phyloP scores from a whole-genome alignment of 1,140 invertebrate species.

The Pseudomyrmex dendroicus region DNA sequence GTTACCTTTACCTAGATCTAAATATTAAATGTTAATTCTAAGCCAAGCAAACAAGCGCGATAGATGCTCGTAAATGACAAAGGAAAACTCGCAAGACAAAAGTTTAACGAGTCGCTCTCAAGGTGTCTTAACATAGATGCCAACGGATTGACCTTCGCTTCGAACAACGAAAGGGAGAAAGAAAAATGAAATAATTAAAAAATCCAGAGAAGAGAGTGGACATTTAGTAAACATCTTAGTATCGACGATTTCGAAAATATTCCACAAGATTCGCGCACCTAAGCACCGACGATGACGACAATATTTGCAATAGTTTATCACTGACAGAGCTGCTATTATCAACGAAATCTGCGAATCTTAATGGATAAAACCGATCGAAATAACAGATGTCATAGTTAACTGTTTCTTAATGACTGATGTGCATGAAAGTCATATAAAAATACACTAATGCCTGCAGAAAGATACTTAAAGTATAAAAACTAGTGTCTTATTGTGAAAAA shows the following conservation, averaged over 20 bases:
- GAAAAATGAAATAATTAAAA: conserved; percentile 25
- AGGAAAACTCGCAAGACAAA: background rate
- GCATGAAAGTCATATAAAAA: background rate
- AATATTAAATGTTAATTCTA: too few relatives aligned
- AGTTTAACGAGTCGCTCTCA: conserved; percentile 2
- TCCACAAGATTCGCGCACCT: background rate
- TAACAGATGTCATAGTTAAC: conserved; percentile 20
- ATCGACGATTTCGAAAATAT: conserved; percentile 34
- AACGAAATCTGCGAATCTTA: conserved; percentile 3
- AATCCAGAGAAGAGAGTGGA: conserved; percentile 21
- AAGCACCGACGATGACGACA: background rate
- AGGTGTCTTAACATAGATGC: conserved; percentile 2
- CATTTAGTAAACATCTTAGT: background rate
- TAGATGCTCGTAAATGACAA: background rate
- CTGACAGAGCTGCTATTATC: conserved; percentile 3
- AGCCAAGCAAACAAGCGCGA: too few relatives aligned
- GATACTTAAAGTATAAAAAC: background rate
- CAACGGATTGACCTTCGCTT: conserved; percentile 47
- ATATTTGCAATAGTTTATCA: background rate
- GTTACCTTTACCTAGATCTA: too few relatives aligned
- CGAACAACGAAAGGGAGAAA: background rate
- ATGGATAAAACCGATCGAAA: background rate
- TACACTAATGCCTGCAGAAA: background rate
- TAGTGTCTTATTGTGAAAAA: too few relatives aligned
- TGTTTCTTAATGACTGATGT: conserved; percentile 10